phyloP scores from a whole-genome alignment of 2,113 vertebrate species.

The Piprites chloris region DNA sequence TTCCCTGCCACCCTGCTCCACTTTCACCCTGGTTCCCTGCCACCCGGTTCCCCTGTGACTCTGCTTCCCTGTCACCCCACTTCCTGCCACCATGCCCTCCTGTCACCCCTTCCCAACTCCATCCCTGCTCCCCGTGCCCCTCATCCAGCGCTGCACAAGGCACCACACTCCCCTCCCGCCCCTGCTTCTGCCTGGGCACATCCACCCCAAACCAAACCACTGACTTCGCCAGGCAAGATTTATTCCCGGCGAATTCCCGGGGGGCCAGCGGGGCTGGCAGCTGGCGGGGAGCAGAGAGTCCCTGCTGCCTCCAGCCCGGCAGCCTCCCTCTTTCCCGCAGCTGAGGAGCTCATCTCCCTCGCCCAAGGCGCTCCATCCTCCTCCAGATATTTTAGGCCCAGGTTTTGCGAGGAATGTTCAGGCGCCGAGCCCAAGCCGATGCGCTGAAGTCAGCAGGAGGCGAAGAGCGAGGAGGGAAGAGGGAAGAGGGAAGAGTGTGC shows the following conservation, averaged over 20 bases:
- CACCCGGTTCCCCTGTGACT: background rate
- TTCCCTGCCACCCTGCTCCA: background rate
- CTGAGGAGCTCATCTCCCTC: constrained; percentile 45
- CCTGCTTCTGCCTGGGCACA: background rate
- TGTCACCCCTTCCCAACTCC: background rate
- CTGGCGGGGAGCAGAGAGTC: background rate
- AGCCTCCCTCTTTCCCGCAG: constrained; percentile 13
- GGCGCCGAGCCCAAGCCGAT: constrained; percentile 41
- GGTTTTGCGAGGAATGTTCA: constrained; percentile 57
- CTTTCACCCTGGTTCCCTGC: background rate
- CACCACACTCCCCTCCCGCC: background rate
- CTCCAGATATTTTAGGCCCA: constrained; percentile 62
- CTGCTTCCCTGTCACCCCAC: background rate
- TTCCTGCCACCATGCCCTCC: background rate
- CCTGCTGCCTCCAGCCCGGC: background rate
- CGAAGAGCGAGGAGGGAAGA: constrained; percentile 9
- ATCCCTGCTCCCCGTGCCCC: background rate
- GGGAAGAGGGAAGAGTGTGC: background rate
- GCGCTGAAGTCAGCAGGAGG: constrained; percentile 55
- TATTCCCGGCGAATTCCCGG: background rate
- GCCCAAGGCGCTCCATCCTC: constrained; percentile 45
- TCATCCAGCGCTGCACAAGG: fast-evolving
- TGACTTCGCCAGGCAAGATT: background rate
- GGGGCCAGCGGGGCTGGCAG: background rate
- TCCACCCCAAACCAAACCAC: background rate